These are phyloP conservation scores for Drosophila paracracens DNA, from an alignment of 2,888 invertebrate species.

Conservation along the genomic window DNA sequence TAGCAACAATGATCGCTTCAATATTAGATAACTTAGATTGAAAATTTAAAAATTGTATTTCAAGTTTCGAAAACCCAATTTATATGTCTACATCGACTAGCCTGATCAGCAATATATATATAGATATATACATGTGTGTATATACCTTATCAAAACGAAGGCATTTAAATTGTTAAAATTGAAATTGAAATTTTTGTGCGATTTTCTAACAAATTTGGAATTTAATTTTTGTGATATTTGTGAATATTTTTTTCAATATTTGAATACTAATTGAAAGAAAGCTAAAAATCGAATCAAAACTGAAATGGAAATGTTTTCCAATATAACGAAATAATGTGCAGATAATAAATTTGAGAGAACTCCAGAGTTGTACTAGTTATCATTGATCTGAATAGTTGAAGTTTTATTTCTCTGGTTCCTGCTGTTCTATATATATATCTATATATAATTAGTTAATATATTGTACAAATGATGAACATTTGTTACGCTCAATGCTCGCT, in stretches of 20 bases:
- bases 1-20: background rate
- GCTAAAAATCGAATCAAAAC: background rate
- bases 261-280: background rate
- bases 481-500: background rate
- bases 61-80: background rate
- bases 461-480: background rate
- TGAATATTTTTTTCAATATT: background rate
- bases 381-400: background rate
- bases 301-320: background rate
- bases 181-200: background rate
- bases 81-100: background rate
- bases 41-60: background rate
- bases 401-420: background rate
- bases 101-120: background rate
- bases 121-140: background rate
- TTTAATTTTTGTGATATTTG: background rate
- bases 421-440: too few species aligned
- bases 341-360: background rate
- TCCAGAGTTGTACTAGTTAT: background rate
- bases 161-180: background rate
- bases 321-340: background rate
- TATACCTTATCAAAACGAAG: background rate
- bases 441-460: background rate
- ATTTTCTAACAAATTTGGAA: background rate
- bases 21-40: background rate